phyloP scores from a whole-genome alignment of 1,140 invertebrate species.

The Camponotus floridanus region DNA sequence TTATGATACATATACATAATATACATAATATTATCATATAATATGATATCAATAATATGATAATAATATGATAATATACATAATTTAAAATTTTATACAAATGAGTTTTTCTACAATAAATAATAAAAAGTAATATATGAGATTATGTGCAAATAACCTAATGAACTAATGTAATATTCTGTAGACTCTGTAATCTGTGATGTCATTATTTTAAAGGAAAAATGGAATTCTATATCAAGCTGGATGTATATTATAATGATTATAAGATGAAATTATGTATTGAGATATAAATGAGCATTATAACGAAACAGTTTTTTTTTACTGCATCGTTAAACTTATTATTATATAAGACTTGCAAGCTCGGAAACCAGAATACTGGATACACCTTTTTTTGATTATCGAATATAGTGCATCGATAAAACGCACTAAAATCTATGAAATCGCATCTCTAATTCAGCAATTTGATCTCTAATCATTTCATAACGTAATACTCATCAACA shows the following conservation, averaged over 20 bases:
- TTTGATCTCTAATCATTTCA: constrained; percentile 49
- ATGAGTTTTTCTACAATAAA: constrained; percentile 18
- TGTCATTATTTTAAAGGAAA: background rate
- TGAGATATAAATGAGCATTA: constrained; percentile 10
- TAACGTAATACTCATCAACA: background rate
- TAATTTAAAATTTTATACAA: constrained; percentile 25
- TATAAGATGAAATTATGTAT: background rate
- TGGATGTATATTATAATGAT: background rate
- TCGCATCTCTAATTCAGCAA: background rate
- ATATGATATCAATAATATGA: no score
- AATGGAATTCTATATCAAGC: background rate
- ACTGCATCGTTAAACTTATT: background rate
- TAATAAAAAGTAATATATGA: constrained; percentile 5
- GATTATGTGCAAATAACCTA: background rate
- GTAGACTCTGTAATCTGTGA: background rate
- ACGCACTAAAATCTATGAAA: background rate
- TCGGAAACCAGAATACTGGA: background rate
- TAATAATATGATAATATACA: background rate
- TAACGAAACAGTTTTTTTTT: background rate
- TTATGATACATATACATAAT: constrained; percentile 3
- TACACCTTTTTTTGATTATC: background rate
- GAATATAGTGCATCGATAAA: background rate
- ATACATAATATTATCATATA: no score
- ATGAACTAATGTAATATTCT: background rate
- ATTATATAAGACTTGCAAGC: background rate